Evolutionary conservation across 2,113 vertebrate species (phyloP).

Genomic region (Balaenoptera acutorostrata): DNA sequence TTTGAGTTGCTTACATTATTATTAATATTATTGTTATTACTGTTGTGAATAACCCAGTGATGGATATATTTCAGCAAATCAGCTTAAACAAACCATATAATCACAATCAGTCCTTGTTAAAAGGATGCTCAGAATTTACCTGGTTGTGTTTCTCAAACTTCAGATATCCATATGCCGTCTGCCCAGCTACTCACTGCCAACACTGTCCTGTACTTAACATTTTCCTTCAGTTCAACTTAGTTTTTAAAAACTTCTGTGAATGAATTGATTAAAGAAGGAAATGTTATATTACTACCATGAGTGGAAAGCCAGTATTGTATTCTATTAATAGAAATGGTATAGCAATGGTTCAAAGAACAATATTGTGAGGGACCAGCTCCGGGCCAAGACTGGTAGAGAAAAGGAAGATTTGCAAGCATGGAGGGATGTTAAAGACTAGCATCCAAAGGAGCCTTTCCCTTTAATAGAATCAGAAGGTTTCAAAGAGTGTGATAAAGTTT

Average conservation of each 20-base stretch:
- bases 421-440: background rate
- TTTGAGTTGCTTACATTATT: background rate
- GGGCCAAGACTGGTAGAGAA: background rate
- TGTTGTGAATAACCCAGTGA: background rate
- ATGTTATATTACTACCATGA: background rate
- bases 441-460: background rate
- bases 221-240: background rate
- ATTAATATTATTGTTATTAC: background rate
- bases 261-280: background rate
- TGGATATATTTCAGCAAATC: background rate
- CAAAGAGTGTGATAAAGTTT: background rate
- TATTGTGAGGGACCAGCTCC: background rate
- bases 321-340: background rate
- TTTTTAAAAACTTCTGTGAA: background rate
- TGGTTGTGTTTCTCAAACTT: background rate
- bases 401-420: background rate
- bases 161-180: background rate
- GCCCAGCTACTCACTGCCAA: fast-evolving
- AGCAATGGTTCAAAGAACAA: background rate
- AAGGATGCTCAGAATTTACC: background rate
- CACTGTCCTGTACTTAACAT: background rate
- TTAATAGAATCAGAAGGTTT: background rate
- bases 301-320: background rate
- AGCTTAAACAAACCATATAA: background rate
- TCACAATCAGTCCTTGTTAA: background rate